These are phyloP conservation scores for Podiceps cristatus DNA, from an alignment of 2,113 vertebrate genomes.

Conservation along the genomic window DNA sequence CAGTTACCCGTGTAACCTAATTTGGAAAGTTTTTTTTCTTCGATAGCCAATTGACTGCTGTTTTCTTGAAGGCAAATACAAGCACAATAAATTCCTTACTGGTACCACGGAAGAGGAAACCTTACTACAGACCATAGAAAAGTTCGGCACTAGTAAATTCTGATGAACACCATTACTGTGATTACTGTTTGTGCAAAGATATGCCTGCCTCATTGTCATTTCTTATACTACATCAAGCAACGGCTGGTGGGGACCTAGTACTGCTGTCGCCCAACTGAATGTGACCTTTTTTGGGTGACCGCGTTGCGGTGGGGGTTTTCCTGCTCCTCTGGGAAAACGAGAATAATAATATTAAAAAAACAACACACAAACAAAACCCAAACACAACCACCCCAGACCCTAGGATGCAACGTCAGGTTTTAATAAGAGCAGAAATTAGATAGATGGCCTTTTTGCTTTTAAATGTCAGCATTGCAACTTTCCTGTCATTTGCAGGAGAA, in stretches of 20 bases:
- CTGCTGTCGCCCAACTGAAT: slow-evolving; percentile 68
- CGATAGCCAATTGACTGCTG: slow-evolving; percentile 75
- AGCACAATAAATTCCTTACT: slow-evolving; percentile 72
- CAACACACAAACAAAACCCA: too few relatives aligned
- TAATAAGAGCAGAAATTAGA: slow-evolving; percentile 38
- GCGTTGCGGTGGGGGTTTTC: not conserved
- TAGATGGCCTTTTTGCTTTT: not conserved
- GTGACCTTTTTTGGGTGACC: slow-evolving; percentile 76
- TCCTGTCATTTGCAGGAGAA: not conserved
- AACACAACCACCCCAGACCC: not conserved
- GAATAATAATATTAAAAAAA: not conserved
- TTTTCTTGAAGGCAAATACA: slow-evolving; percentile 74
- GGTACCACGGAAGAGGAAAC: slow-evolving; percentile 43
- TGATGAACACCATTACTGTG: slow-evolving; percentile 88
- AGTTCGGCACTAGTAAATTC: slow-evolving; percentile 79
- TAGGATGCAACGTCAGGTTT: not conserved
- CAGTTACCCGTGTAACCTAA: fast-evolving
- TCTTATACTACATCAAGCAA: slow-evolving; percentile 82
- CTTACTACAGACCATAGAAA: not conserved
- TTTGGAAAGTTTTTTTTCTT: not conserved
- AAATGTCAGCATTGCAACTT: not conserved
- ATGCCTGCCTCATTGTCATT: slow-evolving; percentile 88
- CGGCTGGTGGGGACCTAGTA: slow-evolving; percentile 67
- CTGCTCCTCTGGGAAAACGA: not conserved
- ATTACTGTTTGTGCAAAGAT: slow-evolving; percentile 84